Conservation (phyloP, 2,888 invertebrate genomes). For the Cataglyphis albicans region DNA sequence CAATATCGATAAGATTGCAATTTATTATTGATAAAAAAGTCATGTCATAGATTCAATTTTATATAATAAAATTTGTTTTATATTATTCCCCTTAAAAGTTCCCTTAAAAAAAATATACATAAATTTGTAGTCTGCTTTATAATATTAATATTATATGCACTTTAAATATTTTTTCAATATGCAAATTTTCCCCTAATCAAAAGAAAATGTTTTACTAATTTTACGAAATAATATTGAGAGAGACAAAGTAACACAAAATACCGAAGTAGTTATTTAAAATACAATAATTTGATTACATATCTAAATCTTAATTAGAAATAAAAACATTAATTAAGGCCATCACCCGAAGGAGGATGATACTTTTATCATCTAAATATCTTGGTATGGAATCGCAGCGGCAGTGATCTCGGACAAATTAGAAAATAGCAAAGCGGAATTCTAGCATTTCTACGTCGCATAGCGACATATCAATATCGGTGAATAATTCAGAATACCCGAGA, state of each 20-base stretch:
- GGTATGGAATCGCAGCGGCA: background rate
- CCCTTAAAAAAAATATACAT: background rate
- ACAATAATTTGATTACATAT: background rate
- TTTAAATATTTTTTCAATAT: background rate
- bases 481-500: constrained; percentile 51
- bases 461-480: constrained; percentile 19
- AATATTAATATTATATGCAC: background rate
- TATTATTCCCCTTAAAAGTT: background rate
- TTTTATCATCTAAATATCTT: background rate
- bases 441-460: background rate
- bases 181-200: background rate
- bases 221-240: background rate
- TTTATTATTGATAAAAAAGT: background rate
- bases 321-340: background rate
- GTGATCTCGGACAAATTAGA: background rate
- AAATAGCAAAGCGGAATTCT: background rate
- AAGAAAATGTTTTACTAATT: background rate
- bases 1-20: background rate
- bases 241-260: background rate
- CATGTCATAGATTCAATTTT: background rate
- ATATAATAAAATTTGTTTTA: background rate
- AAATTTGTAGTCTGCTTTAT: background rate
- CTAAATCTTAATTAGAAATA: background rate
- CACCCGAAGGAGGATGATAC: background rate
- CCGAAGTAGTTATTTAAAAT: background rate